Conservation (phyloP, 2,113 vertebrate species). For the Cepphus grylle region DNA sequence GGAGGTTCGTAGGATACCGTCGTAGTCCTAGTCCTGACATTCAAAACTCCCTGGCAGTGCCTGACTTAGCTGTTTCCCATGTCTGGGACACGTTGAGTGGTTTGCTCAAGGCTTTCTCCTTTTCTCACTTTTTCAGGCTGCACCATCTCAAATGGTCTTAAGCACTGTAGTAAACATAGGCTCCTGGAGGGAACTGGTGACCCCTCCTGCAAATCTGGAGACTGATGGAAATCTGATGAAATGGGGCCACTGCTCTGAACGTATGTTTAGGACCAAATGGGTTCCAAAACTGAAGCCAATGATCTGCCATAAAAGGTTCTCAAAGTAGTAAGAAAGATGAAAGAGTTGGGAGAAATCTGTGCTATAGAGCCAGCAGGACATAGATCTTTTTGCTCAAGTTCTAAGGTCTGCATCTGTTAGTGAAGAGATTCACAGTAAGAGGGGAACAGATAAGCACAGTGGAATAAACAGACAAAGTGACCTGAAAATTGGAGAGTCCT, state of each 20-base stretch:
- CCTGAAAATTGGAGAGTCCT: background rate
- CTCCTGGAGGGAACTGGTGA: background rate
- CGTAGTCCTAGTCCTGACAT: background rate
- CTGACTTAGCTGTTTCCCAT: background rate
- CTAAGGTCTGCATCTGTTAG: background rate
- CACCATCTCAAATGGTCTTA: background rate
- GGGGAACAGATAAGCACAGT: background rate
- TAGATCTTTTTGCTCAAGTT: background rate
- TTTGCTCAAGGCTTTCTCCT: background rate
- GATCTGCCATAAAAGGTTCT: background rate
- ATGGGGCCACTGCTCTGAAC: background rate
- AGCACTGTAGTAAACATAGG: background rate
- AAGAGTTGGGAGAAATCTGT: background rate
- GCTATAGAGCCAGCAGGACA: background rate
- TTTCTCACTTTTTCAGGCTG: background rate
- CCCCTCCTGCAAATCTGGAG: accelerated
- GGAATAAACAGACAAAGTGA: background rate
- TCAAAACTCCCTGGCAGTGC: background rate
- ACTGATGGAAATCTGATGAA: background rate
- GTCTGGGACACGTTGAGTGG: accelerated
- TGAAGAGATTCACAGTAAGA: background rate
- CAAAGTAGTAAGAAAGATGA: background rate
- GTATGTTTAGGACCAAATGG: background rate
- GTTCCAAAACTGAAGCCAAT: background rate
- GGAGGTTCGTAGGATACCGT: background rate